Evolutionary conservation across 2,888 invertebrate species (phyloP), one percentile per base, ranked within the genome.

Genomic region (Agrotis ipsilon): DNA sequence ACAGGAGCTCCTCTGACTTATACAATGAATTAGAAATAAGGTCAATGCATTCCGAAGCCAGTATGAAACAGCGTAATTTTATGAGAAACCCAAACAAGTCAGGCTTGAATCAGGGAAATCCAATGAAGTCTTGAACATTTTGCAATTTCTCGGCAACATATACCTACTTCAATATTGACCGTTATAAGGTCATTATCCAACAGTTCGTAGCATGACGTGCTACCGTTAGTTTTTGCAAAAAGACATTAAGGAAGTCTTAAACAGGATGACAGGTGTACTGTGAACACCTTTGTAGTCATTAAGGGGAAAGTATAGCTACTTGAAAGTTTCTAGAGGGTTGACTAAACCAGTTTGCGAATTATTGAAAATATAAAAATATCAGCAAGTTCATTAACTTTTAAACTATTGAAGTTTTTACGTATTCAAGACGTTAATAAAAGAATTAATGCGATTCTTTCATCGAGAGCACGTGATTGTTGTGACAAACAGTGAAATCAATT

Each of bases 191-290:
- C 75, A 80, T 59, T 80, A 69, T 27, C 83, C 75, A 68, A 46
- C 46, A 64, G 49, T 51, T 55, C 27, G 24, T 51, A 61, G 61
- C 43, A 64, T 52, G 60, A 61, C 68, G n/a, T 21, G 19, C 49
- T 27, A 80, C 70, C 72, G 82, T 84, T 77, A 66, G 62, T 75
- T 80, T 83, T 83, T 68, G 69, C 78, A 71, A 78, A 75, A 84
- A 71, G 70, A 71, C 57, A 80, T 82, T 72, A 79, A 77, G 81
- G 75, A 77, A 73, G 83, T 81, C 72, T 80, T 72, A 72, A 85
- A 84, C 85, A 87, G 90, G 85, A 87, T 75, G 87, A 79, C 89
- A 89, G 89, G 87, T 89, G 81, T 75, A 64, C 67, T 73, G 71
- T 67, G 73, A 77, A 84, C 89, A 89, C 88, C 89, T 89, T 89